Percentiles rank a stretch among this genome's conserved stretches.
Conservation (phyloP, 2,113 vertebrate genomes). For the Tauraco erythrolophus region DNA sequence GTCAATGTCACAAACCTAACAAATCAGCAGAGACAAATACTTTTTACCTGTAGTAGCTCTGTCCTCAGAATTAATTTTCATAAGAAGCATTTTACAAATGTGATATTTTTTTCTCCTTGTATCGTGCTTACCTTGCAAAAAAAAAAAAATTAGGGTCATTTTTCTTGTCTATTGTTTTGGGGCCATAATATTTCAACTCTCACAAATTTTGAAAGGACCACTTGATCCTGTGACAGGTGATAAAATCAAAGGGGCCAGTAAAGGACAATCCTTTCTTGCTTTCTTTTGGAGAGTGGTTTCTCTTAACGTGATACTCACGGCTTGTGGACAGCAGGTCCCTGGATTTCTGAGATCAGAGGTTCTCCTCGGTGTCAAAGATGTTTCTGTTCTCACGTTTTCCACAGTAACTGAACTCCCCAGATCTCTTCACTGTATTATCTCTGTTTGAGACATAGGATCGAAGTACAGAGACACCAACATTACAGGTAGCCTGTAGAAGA, state of each 20-base stretch:
- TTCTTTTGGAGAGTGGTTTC: not conserved
- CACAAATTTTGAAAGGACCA: conserved; percentile 54
- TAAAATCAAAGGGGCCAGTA: conserved; percentile 37
- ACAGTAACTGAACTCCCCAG: not conserved
- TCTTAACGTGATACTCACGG: not conserved
- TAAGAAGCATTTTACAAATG: not conserved
- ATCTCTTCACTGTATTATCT: not conserved
- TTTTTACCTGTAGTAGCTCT: not conserved
- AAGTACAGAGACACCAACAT: not conserved
- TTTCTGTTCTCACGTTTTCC: not conserved
- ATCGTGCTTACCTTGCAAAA: not conserved
- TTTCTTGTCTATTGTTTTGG: conserved; percentile 5
- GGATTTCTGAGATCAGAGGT: conserved; percentile 36
- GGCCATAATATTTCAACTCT: conserved; percentile 17
- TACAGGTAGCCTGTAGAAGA: not conserved
- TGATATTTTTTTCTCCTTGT: not conserved
- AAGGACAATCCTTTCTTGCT: not conserved
- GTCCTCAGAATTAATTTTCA: not conserved
- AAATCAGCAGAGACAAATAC: not conserved
- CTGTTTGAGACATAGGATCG: not conserved
- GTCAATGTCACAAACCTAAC: not conserved
- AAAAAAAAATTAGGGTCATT: not conserved
- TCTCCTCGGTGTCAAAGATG: not conserved
- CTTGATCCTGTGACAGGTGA: conserved; percentile 58
- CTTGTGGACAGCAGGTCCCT: not conserved